Conservation (phyloP, 2,113 vertebrate species). For the Thermophis baileyi region DNA sequence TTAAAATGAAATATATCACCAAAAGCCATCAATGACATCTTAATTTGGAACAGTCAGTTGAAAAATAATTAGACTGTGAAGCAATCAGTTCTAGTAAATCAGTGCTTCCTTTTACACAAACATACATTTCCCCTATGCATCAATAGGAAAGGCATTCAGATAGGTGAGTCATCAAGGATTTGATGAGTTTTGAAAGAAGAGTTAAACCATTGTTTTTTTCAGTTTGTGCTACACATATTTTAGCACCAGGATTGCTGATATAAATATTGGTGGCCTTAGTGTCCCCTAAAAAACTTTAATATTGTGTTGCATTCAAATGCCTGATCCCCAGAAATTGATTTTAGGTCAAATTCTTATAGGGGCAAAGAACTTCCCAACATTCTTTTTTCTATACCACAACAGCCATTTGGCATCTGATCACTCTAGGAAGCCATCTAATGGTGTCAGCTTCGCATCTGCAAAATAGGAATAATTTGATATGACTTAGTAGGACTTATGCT, state of each 20-base stretch:
- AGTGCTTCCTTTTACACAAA: conserved; percentile 77
- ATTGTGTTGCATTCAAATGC: not conserved
- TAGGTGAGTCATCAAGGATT: conserved; percentile 59
- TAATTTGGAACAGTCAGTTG: conserved; percentile 83
- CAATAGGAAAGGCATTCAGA: conserved; percentile 64
- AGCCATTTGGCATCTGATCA: not conserved
- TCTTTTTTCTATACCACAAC: not conserved
- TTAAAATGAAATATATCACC: conserved; percentile 83
- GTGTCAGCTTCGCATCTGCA: not conserved
- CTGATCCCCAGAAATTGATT: not conserved
- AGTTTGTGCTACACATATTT: conserved; percentile 64
- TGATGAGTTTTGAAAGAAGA: conserved; percentile 33
- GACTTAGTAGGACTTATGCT: not conserved
- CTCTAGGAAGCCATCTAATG: not conserved
- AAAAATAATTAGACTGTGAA: conserved; percentile 81
- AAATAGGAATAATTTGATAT: not conserved
- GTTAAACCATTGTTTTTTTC: conserved; percentile 52
- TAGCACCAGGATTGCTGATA: conserved; percentile 55
- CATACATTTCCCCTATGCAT: conserved; percentile 69
- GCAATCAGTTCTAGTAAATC: conserved; percentile 81
- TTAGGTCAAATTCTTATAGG: not conserved
- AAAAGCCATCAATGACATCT: conserved; percentile 84
- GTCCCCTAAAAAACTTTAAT: not conserved
- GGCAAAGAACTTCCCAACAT: not conserved
- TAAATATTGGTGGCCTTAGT: not conserved